Percentiles rank a stretch among this genome's conserved stretches.
phyloP scores from a whole-genome alignment of 2,113 vertebrate species.

The Caloenas nicobarica region DNA sequence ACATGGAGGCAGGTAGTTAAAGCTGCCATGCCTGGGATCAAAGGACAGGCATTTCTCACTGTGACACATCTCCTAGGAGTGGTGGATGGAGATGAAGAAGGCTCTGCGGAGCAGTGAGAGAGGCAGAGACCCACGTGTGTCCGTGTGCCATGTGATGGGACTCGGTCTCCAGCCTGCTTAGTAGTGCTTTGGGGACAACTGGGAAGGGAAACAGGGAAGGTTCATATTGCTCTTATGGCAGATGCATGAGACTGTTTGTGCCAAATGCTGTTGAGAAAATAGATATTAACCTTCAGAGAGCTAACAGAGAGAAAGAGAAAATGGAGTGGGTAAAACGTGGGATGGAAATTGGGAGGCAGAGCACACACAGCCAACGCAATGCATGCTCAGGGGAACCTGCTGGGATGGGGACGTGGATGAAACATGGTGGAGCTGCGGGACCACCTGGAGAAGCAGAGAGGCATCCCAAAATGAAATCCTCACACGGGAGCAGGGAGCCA shows the following conservation, averaged over 20 bases:
- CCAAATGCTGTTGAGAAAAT: conserved; percentile 12
- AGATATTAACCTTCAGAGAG: conserved; percentile 17
- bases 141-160: neutral
- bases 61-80: neutral
- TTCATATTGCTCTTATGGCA: neutral
- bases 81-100: neutral
- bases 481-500: fast-evolving
- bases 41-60: neutral
- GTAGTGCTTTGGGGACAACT: neutral
- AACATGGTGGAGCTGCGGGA: fast-evolving
- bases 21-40: neutral
- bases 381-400: fast-evolving
- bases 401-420: fast-evolving
- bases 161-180: fast-evolving
- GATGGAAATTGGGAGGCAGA: neutral
- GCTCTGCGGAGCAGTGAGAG: neutral
- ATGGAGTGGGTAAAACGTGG: neutral
- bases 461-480: neutral
- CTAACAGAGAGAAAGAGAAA: neutral
- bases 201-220: neutral
- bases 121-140: neutral
- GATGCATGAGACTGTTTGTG: neutral
- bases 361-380: fast-evolving
- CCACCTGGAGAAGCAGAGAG: fast-evolving
- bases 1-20: neutral